Conservation (phyloP, 2,797 vertebrate genomes). For the Squalus acanthias region DNA sequence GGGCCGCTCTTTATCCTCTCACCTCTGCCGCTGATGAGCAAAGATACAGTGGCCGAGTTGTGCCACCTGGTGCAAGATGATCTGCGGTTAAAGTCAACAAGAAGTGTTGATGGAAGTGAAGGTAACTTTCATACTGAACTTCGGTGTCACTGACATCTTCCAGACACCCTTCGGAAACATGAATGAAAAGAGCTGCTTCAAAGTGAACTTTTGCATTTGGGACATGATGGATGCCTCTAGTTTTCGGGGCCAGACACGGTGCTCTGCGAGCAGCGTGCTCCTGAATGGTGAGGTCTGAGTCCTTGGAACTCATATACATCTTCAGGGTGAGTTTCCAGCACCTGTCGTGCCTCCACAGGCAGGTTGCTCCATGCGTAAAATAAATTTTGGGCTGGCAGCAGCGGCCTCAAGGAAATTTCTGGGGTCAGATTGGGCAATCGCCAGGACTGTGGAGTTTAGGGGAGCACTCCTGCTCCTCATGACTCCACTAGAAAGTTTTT, state of each 20-base stretch:
- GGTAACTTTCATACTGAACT: not conserved
- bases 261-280: not conserved
- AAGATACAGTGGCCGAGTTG: not conserved
- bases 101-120: not conserved
- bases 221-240: not conserved
- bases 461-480: not conserved
- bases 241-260: not conserved
- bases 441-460: too few species aligned
- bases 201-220: not conserved
- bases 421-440: not conserved
- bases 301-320: not conserved
- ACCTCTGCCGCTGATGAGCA: too few species aligned
- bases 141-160: not conserved
- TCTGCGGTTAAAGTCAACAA: not conserved
- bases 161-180: not conserved
- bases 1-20: too few species aligned
- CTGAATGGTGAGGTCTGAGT: not conserved
- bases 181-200: not conserved
- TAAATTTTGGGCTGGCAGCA: not conserved
- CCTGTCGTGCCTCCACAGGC: not conserved
- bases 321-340: not conserved
- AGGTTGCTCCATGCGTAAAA: not conserved
- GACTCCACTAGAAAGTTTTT: not conserved
- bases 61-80: not conserved
- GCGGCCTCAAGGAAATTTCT: not conserved